These are phyloP conservation scores for Denticeps clupeoides DNA, from an alignment of 2,797 vertebrate species.

Conservation along the genomic window DNA sequence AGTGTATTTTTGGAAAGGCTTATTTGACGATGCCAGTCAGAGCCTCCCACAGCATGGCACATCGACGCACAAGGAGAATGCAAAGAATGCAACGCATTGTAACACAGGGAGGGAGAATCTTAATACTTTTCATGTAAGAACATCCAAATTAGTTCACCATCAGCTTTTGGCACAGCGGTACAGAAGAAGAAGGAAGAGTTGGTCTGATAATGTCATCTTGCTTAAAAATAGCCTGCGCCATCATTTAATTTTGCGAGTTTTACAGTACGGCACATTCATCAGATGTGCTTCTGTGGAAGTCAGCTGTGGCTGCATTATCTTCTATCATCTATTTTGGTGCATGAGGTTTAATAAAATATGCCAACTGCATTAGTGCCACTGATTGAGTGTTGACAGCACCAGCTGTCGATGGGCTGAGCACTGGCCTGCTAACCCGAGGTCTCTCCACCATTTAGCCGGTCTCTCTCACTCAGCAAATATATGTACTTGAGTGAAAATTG, in stretches of 20 bases:
- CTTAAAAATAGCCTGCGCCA: no score
- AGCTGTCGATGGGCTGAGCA: slow-evolving; percentile 19
- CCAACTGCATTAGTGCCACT: slow-evolving; percentile 4
- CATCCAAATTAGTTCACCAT: no score
- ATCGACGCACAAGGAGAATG: neutral
- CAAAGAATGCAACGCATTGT: neutral
- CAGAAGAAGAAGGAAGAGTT: no score
- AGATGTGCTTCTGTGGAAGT: neutral
- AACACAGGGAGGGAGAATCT: no score
- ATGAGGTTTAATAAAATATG: slow-evolving; percentile 28
- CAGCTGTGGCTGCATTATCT: neutral
- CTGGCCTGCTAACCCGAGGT: slow-evolving; percentile 6
- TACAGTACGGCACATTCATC: neutral
- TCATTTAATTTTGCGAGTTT: no score
- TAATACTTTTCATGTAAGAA: no score
- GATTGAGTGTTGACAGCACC: slow-evolving; percentile 19
- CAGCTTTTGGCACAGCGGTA: no score
- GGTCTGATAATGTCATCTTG: no score
- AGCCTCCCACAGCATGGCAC: slow-evolving; percentile 4
- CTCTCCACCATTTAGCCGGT: neutral
- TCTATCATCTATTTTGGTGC: slow-evolving; percentile 24
- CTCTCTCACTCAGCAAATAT: no score
- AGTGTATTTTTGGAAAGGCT: slow-evolving; percentile 34
- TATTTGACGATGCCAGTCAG: slow-evolving; percentile 34
- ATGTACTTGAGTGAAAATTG: neutral